These are phyloP conservation scores for Perodicticus potto DNA, from an alignment of 2,797 vertebrate species.

Conservation along the genomic window DNA sequence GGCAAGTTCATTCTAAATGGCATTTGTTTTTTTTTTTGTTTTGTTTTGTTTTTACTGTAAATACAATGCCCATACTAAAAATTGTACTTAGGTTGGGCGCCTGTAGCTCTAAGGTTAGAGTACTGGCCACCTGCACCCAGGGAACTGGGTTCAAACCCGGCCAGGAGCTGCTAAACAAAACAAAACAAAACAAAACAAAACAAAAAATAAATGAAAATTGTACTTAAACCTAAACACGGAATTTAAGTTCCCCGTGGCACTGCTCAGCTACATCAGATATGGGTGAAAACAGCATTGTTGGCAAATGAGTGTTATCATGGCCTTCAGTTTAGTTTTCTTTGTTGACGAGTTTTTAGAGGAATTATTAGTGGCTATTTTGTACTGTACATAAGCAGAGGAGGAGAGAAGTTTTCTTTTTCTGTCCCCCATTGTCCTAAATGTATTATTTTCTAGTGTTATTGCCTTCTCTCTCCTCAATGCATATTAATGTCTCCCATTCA, in stretches of 20 bases:
- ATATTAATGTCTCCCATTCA: conserved; percentile 11
- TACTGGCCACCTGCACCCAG: no score
- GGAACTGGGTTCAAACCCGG: no score
- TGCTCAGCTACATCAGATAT: not conserved
- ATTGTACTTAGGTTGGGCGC: no score
- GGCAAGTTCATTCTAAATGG: conserved; percentile 22
- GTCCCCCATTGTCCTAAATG: not conserved
- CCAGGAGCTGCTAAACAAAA: no score
- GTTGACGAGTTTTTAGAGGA: not conserved
- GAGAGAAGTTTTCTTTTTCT: not conserved
- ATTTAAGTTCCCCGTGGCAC: not conserved
- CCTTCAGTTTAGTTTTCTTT: conserved; percentile 40
- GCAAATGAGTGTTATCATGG: not conserved
- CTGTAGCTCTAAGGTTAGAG: no score
- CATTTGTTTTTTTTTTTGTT: not conserved
- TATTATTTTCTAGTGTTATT: not conserved
- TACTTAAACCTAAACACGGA: not conserved
- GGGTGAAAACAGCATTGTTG: conserved; percentile 33
- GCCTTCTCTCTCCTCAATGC: not conserved
- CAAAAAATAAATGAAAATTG: not conserved
- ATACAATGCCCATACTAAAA: not conserved
- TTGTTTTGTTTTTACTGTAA: not conserved
- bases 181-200: no score
- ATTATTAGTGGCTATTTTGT: conserved; percentile 36
- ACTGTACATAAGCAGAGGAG: not conserved